phyloP scores from a whole-genome alignment of 2,888 invertebrate species.

The Acanthopleura granulata region DNA sequence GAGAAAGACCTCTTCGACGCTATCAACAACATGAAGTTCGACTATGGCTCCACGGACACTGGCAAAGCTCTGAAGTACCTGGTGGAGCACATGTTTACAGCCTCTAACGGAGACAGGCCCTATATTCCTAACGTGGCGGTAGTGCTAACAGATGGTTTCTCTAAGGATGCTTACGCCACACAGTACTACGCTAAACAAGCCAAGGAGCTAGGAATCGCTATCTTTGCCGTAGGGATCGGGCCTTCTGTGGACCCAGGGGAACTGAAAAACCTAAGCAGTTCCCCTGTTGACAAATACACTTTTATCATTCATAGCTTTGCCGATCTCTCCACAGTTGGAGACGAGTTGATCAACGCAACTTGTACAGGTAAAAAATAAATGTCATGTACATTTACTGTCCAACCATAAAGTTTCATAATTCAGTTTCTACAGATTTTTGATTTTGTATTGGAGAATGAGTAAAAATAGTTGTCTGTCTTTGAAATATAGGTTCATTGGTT shows the following conservation, averaged over 20 bases:
- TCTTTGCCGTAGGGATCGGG: background rate
- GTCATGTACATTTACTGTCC: too few relatives aligned
- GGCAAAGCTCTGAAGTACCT: background rate
- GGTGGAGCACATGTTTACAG: background rate
- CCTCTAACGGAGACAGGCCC: background rate
- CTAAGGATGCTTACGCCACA: constrained; percentile 14
- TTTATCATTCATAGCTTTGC: background rate
- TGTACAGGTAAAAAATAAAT: background rate
- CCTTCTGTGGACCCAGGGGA: background rate
- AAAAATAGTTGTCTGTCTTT: too few relatives aligned
- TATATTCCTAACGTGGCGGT: background rate
- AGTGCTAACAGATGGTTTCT: background rate
- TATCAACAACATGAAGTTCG: background rate
- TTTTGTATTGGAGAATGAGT: too few relatives aligned
- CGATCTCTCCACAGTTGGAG: background rate
- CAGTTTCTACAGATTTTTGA: too few relatives aligned
- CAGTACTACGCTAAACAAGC: background rate
- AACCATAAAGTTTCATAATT: too few relatives aligned
- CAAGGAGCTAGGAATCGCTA: background rate
- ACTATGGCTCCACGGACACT: background rate
- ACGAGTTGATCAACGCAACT: background rate
- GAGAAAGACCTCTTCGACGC: background rate
- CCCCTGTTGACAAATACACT: background rate
- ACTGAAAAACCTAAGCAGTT: background rate
- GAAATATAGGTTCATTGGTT: too few relatives aligned